Evolutionary conservation across 2,888 invertebrate species (phyloP).

Genomic region (Cabera pusaria): DNA sequence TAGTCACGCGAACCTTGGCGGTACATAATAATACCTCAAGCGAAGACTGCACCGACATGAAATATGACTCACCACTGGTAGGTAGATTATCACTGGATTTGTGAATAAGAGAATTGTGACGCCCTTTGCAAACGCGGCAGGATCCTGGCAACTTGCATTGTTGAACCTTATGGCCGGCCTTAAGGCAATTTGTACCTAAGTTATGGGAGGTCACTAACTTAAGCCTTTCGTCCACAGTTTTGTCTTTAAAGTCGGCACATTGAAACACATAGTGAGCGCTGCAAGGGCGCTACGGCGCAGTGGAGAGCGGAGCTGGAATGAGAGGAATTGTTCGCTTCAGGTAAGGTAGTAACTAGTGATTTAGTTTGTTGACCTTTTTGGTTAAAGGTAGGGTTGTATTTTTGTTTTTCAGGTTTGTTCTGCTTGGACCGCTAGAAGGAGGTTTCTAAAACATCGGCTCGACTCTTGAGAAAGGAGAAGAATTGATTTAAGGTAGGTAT

Average conservation of each 20-base stretch:
- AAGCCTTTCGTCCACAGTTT: constrained; percentile 4
- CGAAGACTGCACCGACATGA: not conserved
- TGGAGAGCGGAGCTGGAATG: not conserved
- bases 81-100: not conserved
- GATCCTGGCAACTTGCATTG: not conserved
- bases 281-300: constrained; percentile 8
- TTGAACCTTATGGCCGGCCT: not conserved
- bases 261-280: constrained; percentile 9
- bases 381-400: not conserved
- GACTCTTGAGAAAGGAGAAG: constrained; percentile 12
- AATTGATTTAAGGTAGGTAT: constrained; percentile 18
- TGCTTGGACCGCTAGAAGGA: not conserved
- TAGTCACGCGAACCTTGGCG: constrained; percentile 7
- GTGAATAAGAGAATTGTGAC: not conserved
- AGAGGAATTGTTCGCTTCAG: not conserved
- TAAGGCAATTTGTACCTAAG: not conserved
- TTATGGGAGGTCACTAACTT: not conserved
- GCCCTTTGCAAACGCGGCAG: not conserved
- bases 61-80: not conserved
- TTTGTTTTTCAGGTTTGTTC: constrained; percentile 1
- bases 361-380: not conserved
- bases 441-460: constrained; percentile 24
- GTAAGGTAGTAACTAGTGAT: not conserved
- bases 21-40: constrained; percentile 7
- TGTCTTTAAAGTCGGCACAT: constrained; percentile 8